Base-by-base conservation (phyloP, 2,888 invertebrate genomes). In the Scaptomyza reducta region DNA sequence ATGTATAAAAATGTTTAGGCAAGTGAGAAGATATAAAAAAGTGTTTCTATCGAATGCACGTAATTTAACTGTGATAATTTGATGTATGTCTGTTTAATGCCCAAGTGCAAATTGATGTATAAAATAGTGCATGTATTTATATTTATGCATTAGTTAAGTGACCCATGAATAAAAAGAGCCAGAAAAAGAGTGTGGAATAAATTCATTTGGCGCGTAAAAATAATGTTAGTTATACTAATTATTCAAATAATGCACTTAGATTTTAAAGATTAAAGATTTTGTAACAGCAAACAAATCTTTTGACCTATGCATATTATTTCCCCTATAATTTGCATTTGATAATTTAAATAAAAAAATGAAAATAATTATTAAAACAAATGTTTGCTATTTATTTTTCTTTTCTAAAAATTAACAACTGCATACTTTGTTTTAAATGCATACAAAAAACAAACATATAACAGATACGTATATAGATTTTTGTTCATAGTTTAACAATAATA, bases 21-120 rank as follows among this genome's bases (percentile, higher is more conserved):
- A 62, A 60, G 63, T 65, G 46, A 61, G 51, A 60, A 35, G 56
- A 56, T 67, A 57, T 62, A 58, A 62, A 54, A 40, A 51, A 61
- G 57, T 68, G 75, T 70, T 66, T 79, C 71, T 79, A 68, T 81
- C 77, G 77, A 88, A 84, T 88, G 83, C 83, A 89, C 83, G 77
- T 50, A 84, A 88, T 78, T 86, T 70, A 85, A 87, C 87, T 88
- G 87, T 88, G 87, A 88, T 88, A 88, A 88, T 85, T 85, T 80
- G 4, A 63, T 66, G 58, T 64, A 81, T 27, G 67, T 85, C 66
- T 69, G 64, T 83, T 82, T 74, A 77, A 64, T 70, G 71, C 69
- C 80, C 68, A 69, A 72, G 78, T 84, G 77, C 77, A 79, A 68
- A 53, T 63, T 62, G 63, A 69, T 67, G 49, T 80, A 80, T 71